Evolutionary conservation across 1,140 invertebrate genomes (phyloP), one percentile per base, ranked within the genome.

Genomic region (Cydia splendana): DNA sequence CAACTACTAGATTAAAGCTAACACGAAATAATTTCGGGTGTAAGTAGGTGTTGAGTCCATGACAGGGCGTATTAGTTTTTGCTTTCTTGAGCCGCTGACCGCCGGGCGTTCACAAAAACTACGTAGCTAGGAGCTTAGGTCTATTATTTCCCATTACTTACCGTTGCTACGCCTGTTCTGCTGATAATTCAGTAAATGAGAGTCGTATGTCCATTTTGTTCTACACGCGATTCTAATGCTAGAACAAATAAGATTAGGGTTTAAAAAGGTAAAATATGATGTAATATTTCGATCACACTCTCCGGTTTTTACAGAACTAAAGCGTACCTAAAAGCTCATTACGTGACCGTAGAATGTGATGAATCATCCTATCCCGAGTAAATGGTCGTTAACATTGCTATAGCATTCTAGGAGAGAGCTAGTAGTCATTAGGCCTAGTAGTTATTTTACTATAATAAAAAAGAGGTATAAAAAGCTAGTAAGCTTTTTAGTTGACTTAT

Each of bases 91-190:
- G 57, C 57, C 20, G 20, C 20, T 62, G 57, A 12, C 20, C 57
- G 57, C 57, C 57, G 57, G 20, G 18, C 18, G 57, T 2, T 62
- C 57, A 62, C 57, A 62, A 62, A 62, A 62, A 62, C 57, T 53
- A 45, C 57, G 18, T 24, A 53, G 15, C 12, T 53, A 53, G 15
- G 51, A 18, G 51, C 53, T 20, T 62, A 24, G 57, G 1, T 62
- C 57, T 62, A 24, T 62, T 62, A 62, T 62, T 74, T 13, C 15
- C 28, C 12, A 24, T 24, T 48, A 38, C 42, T 24, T 48, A 24
- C 9, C 51, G 51, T n/a, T 24, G 57, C 57, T 62, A 12, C 12
- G n/a, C 57, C 57, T 20, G 20, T 62, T 10, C 6, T 62, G 57
- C 57, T 9, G 57, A 24, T 62, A 57, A n/a, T 62, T 62, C n/a